Evolutionary conservation across 1,140 invertebrate genomes (phyloP).

Genomic region (Musca domestica): DNA sequence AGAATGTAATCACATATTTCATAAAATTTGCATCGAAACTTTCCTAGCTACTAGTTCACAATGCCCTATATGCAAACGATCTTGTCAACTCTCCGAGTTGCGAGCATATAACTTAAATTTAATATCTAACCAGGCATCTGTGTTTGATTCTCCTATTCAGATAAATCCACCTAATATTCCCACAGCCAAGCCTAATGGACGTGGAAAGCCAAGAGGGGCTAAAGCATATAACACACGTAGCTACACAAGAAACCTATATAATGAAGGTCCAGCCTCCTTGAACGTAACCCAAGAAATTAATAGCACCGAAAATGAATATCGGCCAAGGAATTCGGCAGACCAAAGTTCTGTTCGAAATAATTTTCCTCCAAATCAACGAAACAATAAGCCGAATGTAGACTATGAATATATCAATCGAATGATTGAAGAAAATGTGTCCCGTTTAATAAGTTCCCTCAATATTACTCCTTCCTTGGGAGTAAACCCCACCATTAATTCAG

Average conservation of each 20-base stretch:
- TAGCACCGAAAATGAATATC: neutral
- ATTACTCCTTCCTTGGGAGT: too few species aligned
- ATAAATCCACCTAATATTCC: neutral
- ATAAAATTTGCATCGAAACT: neutral
- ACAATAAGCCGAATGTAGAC: neutral
- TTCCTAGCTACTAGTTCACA: neutral
- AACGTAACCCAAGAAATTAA: neutral
- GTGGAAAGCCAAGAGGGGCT: neutral
- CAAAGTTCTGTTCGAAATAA: neutral
- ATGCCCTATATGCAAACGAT: neutral
- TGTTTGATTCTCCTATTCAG: neutral
- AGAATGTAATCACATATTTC: conserved; percentile 31
- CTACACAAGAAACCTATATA: neutral
- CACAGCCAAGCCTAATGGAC: neutral
- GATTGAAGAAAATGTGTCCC: neutral
- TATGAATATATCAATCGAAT: neutral
- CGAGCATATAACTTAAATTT: neutral
- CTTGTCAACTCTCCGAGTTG: neutral
- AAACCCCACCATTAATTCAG: too few species aligned
- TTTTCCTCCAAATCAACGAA: neutral
- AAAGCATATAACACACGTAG: neutral
- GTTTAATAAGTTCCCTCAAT: neutral
- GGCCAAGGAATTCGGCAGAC: neutral
- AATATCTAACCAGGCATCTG: neutral
- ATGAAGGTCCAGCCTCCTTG: neutral